Evolutionary conservation across 1,140 invertebrate species (phyloP), one percentile per base, ranked within the genome.

Genomic region (Drosophila willistoni): DNA sequence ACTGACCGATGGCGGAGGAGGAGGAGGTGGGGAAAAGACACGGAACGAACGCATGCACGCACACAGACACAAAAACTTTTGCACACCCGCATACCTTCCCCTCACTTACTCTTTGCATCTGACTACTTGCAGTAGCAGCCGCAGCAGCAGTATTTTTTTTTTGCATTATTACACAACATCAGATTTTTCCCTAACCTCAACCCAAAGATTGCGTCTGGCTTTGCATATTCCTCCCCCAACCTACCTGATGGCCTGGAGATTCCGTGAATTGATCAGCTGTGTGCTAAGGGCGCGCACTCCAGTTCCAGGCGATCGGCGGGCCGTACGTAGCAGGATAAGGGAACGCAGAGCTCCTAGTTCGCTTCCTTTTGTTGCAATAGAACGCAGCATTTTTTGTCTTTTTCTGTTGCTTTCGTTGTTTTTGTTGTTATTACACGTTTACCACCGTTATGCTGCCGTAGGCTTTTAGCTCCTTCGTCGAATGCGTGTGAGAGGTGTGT

Each of bases 331-430:
- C 22, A 80, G 64, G 29, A 77, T 59, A 34, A 85, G 54, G 9
- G 81, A 64, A 19, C 84, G 84, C 55, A 89, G n/a, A 33, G 81
- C 81, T 59, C 59, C 68, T 3, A 89, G 25, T 73, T 89, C 94
- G 85, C 94, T 95, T 93, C 95, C 94, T 91, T 94, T 91, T 76
- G 95, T 91, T 85, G 94, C 92, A 90, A 94, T 93, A 83, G 94
- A 95, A 93, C 95, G 94, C 92, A 94, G 93, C 94, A 95, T 95
- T 91, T 68, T 93, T 77, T 71, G 55, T 87, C 63, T 47, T 79
- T 56, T 41, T 9, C 34, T 25, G 19, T 22, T 61, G 39, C 6
- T 70, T 55, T 93, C 22, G 56, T 36, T 39, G 56, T 59, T 57
- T n/a, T 56, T 34, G 55, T 59, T 55, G 22, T 55, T 55, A 7